These are phyloP conservation scores for Dione vanillae DNA, from an alignment of 2,888 invertebrate species.

Conservation along the genomic window DNA sequence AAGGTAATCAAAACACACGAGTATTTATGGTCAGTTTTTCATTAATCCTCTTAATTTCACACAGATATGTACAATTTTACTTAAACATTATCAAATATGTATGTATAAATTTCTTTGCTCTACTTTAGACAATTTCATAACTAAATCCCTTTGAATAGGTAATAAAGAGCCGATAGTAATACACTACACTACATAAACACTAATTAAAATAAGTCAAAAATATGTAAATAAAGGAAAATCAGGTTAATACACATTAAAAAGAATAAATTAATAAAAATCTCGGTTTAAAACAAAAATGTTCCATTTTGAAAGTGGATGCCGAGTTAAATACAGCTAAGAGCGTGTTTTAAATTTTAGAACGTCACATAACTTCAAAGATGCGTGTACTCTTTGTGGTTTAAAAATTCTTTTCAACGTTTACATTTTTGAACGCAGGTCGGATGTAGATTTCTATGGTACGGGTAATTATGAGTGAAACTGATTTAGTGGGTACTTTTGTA, in stretches of 20 bases:
- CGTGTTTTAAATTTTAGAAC: constrained; percentile 26
- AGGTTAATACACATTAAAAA: background rate
- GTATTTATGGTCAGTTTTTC: too few relatives aligned
- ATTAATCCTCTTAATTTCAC: too few relatives aligned
- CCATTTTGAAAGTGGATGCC: constrained; percentile 1
- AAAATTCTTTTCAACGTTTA: constrained; percentile 33
- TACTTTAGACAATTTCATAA: too few relatives aligned
- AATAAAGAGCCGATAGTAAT: too few relatives aligned
- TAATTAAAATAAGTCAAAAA: too few relatives aligned
- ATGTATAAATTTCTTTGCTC: too few relatives aligned
- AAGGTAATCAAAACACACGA: too few relatives aligned
- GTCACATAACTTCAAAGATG: constrained; percentile 36
- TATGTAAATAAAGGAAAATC: too few relatives aligned
- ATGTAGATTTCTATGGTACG: background rate
- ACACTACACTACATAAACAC: too few relatives aligned
- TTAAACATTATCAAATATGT: too few relatives aligned
- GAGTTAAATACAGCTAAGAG: constrained; percentile 17
- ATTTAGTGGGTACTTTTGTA: background rate
- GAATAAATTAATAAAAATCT: background rate
- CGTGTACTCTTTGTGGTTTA: constrained; percentile 33
- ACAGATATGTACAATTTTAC: too few relatives aligned
- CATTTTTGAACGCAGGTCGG: constrained; percentile 3
- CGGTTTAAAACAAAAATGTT: background rate
- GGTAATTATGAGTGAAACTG: background rate
- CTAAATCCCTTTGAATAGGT: too few relatives aligned